Evolutionary conservation across 2,113 vertebrate genomes (phyloP).

Genomic region (Rhinoderma darwinii): DNA sequence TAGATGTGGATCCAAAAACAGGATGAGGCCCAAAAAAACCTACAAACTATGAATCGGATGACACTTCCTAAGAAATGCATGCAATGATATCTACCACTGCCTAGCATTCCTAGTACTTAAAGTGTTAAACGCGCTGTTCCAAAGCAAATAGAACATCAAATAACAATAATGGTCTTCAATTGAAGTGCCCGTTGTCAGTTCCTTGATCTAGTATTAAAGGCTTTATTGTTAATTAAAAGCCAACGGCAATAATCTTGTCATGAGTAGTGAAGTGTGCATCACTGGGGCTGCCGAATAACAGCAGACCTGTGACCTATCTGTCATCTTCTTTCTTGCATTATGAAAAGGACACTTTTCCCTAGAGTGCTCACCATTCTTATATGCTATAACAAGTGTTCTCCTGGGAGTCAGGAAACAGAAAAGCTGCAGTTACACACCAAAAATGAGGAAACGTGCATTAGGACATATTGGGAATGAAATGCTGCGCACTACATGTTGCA

Average conservation of each 20-base stretch:
- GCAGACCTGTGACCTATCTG: not conserved
- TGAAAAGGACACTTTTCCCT: not conserved
- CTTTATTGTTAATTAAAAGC: slow-evolving; percentile 50
- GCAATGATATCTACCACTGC: not conserved
- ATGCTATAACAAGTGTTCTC: not conserved
- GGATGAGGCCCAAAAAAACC: not conserved
- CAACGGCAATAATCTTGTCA: slow-evolving; percentile 18
- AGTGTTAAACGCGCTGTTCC: not conserved
- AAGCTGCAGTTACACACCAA: not conserved
- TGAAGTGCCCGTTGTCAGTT: not conserved
- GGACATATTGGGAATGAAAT: not conserved
- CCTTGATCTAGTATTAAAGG: slow-evolving; percentile 31
- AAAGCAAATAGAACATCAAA: not conserved
- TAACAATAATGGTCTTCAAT: not conserved
- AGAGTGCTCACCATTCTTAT: slow-evolving; percentile 18
- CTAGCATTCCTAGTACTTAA: not conserved
- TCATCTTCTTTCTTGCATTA: not conserved
- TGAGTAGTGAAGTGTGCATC: not conserved
- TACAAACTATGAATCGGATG: not conserved
- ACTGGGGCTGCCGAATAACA: not conserved
- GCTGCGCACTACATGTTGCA: not conserved
- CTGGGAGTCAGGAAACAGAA: not conserved
- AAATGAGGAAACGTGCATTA: not conserved
- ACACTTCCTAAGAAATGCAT: not conserved
- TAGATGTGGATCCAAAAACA: not conserved